phyloP scores from a whole-genome alignment of 2,113 vertebrate genomes.

The Zapornia atra region DNA sequence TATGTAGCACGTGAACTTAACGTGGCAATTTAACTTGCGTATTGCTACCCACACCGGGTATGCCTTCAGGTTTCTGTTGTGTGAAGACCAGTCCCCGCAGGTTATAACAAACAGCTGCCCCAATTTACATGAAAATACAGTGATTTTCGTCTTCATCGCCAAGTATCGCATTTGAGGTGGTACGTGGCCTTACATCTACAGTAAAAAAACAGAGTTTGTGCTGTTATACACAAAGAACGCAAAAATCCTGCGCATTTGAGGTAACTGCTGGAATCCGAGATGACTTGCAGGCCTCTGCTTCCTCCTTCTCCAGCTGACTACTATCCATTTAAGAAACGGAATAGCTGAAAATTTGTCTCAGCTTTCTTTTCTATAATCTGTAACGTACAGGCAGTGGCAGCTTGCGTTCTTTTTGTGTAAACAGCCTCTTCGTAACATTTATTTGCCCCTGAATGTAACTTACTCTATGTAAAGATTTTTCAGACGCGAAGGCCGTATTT shows the following conservation, averaged over 20 bases:
- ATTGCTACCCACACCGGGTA: fast-evolving
- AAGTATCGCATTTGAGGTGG: not conserved
- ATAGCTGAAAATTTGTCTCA: not conserved
- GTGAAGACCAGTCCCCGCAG: not conserved
- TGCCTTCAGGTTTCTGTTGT: not conserved
- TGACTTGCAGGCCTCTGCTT: not conserved
- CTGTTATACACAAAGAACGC: not conserved
- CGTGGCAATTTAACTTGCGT: fast-evolving
- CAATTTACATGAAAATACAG: not conserved
- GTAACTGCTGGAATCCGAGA: not conserved
- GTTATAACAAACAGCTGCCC: not conserved
- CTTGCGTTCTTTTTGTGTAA: not conserved
- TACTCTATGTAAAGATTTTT: not conserved
- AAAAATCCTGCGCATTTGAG: not conserved
- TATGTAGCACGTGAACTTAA: not conserved
- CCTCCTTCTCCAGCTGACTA: not conserved
- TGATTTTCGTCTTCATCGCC: not conserved
- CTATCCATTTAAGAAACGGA: not conserved
- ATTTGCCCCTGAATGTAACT: not conserved
- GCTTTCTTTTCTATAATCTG: not conserved
- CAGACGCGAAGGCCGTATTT: not conserved
- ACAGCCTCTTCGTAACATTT: not conserved
- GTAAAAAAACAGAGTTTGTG: not conserved
- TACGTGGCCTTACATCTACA: not conserved
- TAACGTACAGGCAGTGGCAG: not conserved